Evolutionary conservation across 2,888 invertebrate species (phyloP), one percentile per base, ranked within the genome.

Genomic region (Leptinotarsa peninsularis): DNA sequence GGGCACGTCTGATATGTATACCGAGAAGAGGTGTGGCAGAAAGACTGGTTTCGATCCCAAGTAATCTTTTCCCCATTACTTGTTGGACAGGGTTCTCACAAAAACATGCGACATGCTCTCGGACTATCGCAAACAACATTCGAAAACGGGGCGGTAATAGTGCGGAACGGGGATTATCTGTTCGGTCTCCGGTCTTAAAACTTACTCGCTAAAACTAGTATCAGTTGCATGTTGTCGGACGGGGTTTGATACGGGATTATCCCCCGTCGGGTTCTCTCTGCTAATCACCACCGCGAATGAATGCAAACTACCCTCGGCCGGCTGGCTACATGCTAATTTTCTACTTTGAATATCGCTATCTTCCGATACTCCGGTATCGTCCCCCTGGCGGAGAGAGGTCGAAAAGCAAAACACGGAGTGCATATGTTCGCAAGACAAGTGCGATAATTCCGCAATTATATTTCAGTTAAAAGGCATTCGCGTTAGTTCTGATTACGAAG

Each of bases 71-170:
- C 43, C 10, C 43, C 43, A 43, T 43, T 3, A 43, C 43, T 43
- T 43, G 43, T 43, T 10, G 43, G 43, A 3, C 43, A 13, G 13
- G 43, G 3, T 43, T 52, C 15, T 18, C 49, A 27, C 7, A 52
- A 17, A 52, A 52, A 52, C 52, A 21, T 10, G 23, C 15, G 21
- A 27, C 10, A 21, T 14, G 58, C 58, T 21, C 23, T 23, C 21
- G 21, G 58, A 23, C 58, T 58, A 58, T 23, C 17, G 76, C 75
- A 78, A 77, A 69, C 77, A 77, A 75, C 73, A 77, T 75, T 70
- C 67, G 76, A 50, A 74, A 78, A 78, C 71, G 68, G 74, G 52
- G 72, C 71, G 69, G 77, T 77, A 78, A 79, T 78, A 73, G 79
- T 67, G 74, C 76, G 73, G 78, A 77, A 75, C 77, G 63, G 50